Percentiles rank a stretch among this genome's conserved stretches.
phyloP scores from a whole-genome alignment of 2,797 vertebrate genomes.

The Lagocephalus sceleratus region DNA sequence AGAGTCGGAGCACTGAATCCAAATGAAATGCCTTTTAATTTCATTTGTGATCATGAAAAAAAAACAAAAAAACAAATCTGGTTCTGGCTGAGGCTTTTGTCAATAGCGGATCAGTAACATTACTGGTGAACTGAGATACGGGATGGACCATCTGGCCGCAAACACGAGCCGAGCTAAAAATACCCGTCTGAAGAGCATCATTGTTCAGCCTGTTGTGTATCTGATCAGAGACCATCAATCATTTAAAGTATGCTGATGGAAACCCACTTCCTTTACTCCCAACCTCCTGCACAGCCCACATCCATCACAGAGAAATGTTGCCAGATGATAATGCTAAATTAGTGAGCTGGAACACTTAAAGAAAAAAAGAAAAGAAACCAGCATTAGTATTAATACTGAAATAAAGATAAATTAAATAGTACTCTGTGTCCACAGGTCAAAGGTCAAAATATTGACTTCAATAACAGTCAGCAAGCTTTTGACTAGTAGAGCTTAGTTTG shows the following conservation, averaged over 20 bases:
- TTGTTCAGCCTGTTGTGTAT: constrained; percentile 13
- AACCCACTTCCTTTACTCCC: constrained; percentile 1
- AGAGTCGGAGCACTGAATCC: neutral
- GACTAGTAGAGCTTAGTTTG: too few relatives aligned
- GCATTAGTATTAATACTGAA: too few relatives aligned
- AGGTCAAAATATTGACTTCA: too few relatives aligned
- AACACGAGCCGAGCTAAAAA: constrained; percentile 39
- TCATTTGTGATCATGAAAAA: too few relatives aligned
- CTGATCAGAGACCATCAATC: constrained; percentile 15
- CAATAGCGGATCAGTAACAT: constrained; percentile 21
- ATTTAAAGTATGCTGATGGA: neutral
- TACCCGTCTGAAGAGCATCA: constrained; percentile 19
- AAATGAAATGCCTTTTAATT: neutral
- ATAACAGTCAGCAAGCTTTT: too few relatives aligned
- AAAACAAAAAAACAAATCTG: too few relatives aligned
- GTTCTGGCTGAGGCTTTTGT: neutral
- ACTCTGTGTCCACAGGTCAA: too few relatives aligned
- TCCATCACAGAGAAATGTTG: neutral
- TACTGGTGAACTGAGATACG: constrained; percentile 42
- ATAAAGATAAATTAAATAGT: too few relatives aligned
- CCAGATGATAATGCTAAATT: neutral
- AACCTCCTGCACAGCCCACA: neutral
- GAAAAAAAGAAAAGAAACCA: neutral
- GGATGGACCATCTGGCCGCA: constrained; percentile 50
- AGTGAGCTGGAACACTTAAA: neutral